Conservation (phyloP, 2,113 vertebrate genomes). For the Pycnonotus jocosus region DNA sequence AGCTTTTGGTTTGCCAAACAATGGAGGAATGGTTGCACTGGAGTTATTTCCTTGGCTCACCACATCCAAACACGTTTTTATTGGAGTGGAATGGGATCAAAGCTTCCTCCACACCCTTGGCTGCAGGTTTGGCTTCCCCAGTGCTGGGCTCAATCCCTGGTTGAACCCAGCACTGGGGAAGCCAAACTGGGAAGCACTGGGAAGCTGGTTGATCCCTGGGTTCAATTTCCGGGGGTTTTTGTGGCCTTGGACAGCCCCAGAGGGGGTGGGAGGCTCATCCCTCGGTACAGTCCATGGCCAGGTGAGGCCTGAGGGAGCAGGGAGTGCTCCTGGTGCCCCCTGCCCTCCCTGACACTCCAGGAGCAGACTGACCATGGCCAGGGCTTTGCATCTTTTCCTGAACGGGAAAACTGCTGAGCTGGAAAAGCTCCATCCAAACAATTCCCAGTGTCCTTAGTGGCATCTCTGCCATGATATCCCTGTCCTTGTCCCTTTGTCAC, state of each 20-base stretch:
- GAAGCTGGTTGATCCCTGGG: not conserved
- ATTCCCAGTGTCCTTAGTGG: accelerated
- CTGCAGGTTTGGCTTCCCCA: not conserved
- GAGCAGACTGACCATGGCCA: not conserved
- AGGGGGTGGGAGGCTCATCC: not conserved
- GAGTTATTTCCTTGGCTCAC: not conserved
- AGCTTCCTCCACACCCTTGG: not conserved
- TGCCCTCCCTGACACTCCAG: not conserved
- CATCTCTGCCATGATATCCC: not conserved
- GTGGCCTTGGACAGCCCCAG: not conserved
- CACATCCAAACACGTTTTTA: accelerated
- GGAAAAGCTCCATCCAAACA: not conserved
- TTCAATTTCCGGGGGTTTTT: not conserved
- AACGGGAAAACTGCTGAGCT: not conserved
- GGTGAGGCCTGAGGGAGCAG: not conserved
- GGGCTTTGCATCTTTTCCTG: not conserved
- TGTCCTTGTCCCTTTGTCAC: not conserved
- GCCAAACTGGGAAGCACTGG: not conserved
- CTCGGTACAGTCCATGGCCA: not conserved
- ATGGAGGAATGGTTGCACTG: not conserved
- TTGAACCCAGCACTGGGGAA: not conserved
- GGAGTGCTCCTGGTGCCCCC: not conserved
- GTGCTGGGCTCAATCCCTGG: not conserved
- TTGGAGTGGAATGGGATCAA: no score
- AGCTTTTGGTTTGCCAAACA: not conserved